phyloP scores from a whole-genome alignment of 2,888 invertebrate species.

The Trimorus sp. region DNA sequence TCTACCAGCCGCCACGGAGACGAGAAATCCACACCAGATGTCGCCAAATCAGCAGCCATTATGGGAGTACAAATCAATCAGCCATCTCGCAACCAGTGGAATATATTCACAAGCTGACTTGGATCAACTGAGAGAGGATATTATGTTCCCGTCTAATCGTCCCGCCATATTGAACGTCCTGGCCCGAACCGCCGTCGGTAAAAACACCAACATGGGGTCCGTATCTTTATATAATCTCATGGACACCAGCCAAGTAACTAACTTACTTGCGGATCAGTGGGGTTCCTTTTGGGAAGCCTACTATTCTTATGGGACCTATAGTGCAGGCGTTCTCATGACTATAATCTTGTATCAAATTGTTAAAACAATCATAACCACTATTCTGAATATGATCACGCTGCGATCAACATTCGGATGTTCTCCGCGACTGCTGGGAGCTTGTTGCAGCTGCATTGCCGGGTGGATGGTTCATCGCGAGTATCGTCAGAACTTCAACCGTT shows the following conservation, averaged over 20 bases:
- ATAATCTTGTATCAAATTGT: background rate
- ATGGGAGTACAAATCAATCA: conserved; percentile 10
- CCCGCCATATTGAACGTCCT: background rate
- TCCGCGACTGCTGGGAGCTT: background rate
- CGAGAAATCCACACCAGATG: background rate
- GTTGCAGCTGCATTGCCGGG: background rate
- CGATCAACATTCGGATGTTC: conserved; percentile 1
- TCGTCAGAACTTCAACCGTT: background rate
- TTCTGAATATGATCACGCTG: background rate
- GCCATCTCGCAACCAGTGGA: conserved; percentile 5
- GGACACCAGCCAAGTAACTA: too few relatives aligned
- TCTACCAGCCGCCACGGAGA: conserved; percentile 1
- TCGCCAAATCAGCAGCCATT: background rate
- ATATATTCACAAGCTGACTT: background rate
- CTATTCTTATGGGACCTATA: background rate
- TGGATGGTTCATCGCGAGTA: background rate
- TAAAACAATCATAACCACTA: background rate
- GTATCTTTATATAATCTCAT: background rate
- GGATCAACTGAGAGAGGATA: background rate
- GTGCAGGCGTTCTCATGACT: conserved; percentile 7
- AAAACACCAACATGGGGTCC: background rate
- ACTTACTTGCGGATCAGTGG: too few relatives aligned
- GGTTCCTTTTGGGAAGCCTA: background rate
- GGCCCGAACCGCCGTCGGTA: background rate
- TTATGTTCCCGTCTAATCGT: conserved; percentile 9